A percentile compares a stretch with the other conserved stretches of the same genome.
Evolutionary conservation across 2,797 vertebrate genomes (phyloP).

Genomic region (Eremophila alpestris): DNA sequence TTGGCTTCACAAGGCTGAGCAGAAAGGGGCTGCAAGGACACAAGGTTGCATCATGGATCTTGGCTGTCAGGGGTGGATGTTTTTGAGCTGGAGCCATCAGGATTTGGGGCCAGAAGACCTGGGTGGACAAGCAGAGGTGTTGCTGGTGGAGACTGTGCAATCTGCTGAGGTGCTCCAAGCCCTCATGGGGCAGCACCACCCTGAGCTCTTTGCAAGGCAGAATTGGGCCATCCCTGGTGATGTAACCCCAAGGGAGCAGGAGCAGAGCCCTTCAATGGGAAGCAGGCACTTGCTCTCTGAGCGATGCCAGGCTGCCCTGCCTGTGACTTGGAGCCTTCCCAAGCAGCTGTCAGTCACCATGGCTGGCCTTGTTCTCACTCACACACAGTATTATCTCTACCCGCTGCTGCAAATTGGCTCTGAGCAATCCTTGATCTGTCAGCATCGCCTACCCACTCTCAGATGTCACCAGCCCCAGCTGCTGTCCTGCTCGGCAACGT

Average conservation of each 20-base stretch:
- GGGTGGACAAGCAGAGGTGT: not conserved
- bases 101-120: not conserved
- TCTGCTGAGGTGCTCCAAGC: not conserved
- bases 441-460: slow-evolving; percentile 68
- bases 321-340: slow-evolving; percentile 41
- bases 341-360: slow-evolving; percentile 33
- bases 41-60: rapidly evolving
- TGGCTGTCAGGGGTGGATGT: rapidly evolving
- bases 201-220: not conserved
- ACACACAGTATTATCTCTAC: slow-evolving; percentile 57
- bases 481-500: slow-evolving; percentile 46
- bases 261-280: not conserved
- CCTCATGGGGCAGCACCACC: not conserved
- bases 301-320: not conserved
- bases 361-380: slow-evolving; percentile 46
- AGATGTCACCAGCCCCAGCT: slow-evolving; percentile 67
- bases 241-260: not conserved
- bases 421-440: slow-evolving; percentile 72
- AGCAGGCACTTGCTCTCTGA: not conserved
- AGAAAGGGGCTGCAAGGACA: not conserved
- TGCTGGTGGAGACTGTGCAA: not conserved
- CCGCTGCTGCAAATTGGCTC: slow-evolving; percentile 68
- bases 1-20: not conserved
- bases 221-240: not conserved
- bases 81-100: not conserved